Conservation (phyloP, 92 coral and sea anemone species). For the Parazoanthus atlanticus region DNA sequence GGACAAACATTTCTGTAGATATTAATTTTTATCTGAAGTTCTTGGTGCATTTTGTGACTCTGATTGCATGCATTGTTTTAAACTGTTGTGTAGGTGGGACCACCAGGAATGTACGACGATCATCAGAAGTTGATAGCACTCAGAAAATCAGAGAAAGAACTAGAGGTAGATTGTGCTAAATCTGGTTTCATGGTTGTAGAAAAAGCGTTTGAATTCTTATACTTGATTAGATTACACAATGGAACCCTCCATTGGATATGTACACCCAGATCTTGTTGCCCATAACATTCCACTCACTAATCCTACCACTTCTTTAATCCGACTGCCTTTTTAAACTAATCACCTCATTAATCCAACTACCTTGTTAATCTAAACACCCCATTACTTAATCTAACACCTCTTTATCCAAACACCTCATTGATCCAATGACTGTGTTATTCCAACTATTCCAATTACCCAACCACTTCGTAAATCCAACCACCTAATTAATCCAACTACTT, state of each 20-base stretch:
- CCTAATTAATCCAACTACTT: no score
- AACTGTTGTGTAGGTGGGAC: conserved; percentile 78
- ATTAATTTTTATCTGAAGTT: no score
- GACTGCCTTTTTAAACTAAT: no score
- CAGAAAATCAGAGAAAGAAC: conserved; percentile 88
- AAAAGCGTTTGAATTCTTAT: background rate
- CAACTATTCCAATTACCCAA: no score
- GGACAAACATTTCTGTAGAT: background rate
- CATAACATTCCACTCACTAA: background rate
- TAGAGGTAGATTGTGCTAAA: conserved; percentile 66
- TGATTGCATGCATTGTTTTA: background rate
- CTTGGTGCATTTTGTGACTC: background rate
- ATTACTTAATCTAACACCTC: no score
- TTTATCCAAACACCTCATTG: background rate
- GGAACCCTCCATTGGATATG: background rate
- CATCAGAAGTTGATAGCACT: conserved; percentile 89
- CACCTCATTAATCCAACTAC: no score
- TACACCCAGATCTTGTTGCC: background rate
- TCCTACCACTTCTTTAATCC: background rate
- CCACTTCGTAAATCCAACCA: no score
- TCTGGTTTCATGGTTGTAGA: background rate
- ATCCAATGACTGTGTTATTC: no score
- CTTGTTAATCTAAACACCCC: no score
- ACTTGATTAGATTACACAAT: background rate
- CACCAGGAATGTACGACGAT: conserved; percentile 87